phyloP scores from a whole-genome alignment of 2,888 invertebrate species.

The Napeogenes sylphis region DNA sequence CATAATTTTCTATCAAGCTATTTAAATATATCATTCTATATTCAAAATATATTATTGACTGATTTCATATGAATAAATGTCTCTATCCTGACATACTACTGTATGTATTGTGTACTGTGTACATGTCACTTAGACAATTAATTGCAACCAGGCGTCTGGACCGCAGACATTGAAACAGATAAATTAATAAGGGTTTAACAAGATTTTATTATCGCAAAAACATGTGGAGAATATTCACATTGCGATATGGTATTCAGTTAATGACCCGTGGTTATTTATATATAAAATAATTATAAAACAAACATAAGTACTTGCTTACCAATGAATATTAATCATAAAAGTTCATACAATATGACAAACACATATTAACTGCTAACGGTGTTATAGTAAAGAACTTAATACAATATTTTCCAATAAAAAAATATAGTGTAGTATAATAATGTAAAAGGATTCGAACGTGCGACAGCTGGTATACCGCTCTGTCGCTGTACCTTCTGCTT shows the following conservation, averaged over 20 bases:
- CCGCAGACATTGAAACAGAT: conserved; percentile 28
- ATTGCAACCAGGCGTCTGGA: conserved; percentile 29
- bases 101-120: conserved; percentile 9
- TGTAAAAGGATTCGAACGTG: too few species aligned
- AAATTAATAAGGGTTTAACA: conserved; percentile 25
- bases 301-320: too few species aligned
- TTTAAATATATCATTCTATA: background rate
- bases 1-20: background rate
- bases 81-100: background rate
- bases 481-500: too few species aligned
- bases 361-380: too few species aligned
- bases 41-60: background rate
- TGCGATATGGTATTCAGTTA: background rate
- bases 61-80: too few species aligned
- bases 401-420: too few species aligned
- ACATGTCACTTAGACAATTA: conserved; percentile 31
- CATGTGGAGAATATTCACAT: background rate
- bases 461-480: too few species aligned
- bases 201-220: conserved; percentile 15
- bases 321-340: too few species aligned
- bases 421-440: too few species aligned
- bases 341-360: too few species aligned
- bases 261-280: background rate
- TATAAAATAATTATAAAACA: too few species aligned
- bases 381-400: too few species aligned